Evolutionary conservation across 2,888 invertebrate species (phyloP).

Genomic region (Sussaba pulchella): DNA sequence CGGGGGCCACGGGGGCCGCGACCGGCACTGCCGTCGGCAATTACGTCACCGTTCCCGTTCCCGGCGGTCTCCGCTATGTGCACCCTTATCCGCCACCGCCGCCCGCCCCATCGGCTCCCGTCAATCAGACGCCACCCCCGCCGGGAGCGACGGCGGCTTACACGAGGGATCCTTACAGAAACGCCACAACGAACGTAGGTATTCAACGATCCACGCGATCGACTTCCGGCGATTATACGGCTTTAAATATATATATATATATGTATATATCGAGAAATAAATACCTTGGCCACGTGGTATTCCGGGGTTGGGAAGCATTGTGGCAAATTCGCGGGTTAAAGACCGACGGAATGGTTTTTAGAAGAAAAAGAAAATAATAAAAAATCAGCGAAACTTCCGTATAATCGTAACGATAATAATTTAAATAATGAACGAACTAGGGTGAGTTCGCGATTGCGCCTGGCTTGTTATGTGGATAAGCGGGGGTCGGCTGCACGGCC

Average conservation of each 20-base stretch:
- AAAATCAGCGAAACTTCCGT: too few relatives aligned
- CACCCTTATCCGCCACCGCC: constrained; percentile 82
- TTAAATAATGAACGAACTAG: too few relatives aligned
- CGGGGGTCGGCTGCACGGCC: too few relatives aligned
- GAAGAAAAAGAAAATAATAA: too few relatives aligned
- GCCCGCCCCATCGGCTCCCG: constrained; percentile 82
- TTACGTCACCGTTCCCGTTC: constrained; percentile 85
- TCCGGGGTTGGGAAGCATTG: constrained; percentile 2
- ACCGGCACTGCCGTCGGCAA: constrained; percentile 85
- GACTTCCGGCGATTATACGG: constrained; percentile 42
- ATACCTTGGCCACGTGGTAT: neutral
- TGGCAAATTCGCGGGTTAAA: neutral
- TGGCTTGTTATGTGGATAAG: too few relatives aligned
- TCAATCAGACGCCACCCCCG: constrained; percentile 84
- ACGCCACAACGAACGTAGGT: constrained; percentile 81
- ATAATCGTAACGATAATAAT: too few relatives aligned
- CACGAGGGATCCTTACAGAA: constrained; percentile 81
- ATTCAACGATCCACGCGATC: constrained; percentile 56
- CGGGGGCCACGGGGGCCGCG: constrained; percentile 84
- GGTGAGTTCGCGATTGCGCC: too few relatives aligned
- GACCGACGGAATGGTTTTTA: neutral
- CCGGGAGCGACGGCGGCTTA: constrained; percentile 82
- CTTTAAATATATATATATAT: too few relatives aligned
- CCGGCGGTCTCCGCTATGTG: constrained; percentile 82
- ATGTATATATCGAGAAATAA: constrained; percentile 18